Evolutionary conservation across 2,797 vertebrate genomes (phyloP), one percentile per base, ranked within the genome.

Genomic region (Nasua narica): DNA sequence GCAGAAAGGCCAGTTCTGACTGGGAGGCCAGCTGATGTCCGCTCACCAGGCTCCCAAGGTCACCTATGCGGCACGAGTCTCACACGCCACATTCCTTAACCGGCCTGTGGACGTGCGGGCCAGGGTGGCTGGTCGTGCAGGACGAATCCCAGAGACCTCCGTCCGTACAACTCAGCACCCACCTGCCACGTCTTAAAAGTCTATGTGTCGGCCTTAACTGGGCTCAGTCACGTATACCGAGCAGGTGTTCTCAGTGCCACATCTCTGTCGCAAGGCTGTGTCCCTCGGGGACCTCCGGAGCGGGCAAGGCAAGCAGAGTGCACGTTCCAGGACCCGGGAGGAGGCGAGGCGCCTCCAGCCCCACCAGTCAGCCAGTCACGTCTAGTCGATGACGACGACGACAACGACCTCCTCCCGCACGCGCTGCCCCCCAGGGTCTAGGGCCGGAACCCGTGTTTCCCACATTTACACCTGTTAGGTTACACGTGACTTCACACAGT

Each of bases 401-500:
- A 29, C 11, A 6, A 40, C 40, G 27, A 14, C 19, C 32, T 77
- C 46, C 18, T n/a, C 76, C 32, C 23, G 16, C 43, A 48, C 43
- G 7, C 8, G 0, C 29, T 76, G 16, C 35, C 15, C 25, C 5
- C 7, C 8, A 5, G 62, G 4, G 0, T 50, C 10, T 10, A 27
- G 78, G 43, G 1, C 78, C 23, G 0, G n/a, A 25, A 62, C 43
- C 70, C 21, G 8, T 2, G 0, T 48, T 13, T 2, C 35, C 27
- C 54, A 2, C 9, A 32, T 50, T 32, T 52, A 1, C 0, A 2
- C 35, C n/a, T 37, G 21, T 21, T 50, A 35, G 77, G 2, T 52
- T 58, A 52, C 43, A 18, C 2, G 0, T 43, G 65, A 5, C 5
- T 1, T 16, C 5, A n/a, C 29, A 35, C 0, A 0, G 13, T 23